Evolutionary conservation across 2,888 invertebrate species (phyloP), one percentile per base, ranked within the genome.

Genomic region (Phytoseiulus persimilis): DNA sequence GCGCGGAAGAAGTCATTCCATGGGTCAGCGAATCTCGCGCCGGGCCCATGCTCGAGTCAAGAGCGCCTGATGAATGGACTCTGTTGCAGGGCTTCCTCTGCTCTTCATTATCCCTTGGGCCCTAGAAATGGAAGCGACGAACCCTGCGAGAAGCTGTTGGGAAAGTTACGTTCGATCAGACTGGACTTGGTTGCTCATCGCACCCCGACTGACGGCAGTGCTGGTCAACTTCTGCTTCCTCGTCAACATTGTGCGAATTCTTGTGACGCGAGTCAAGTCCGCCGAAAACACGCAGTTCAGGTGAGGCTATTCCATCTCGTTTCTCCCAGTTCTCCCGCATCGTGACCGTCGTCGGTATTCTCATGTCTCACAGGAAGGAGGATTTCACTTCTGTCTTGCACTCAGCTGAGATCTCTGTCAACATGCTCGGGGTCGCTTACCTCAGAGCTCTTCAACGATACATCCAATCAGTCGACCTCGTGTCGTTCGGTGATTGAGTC

Each of bases 221-320:
- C 89, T 92, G 91, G 92, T 92, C 91, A 91, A 91, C 91, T 87
- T 87, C 33, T 87, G 83, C 83, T 96, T 96, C 92, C 93, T 96
- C 89, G 93, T 96, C 90, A 96, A 96, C 92, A 96, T 96, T 89
- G 95, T 96, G 91, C 94, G 95, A 89, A 96, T 96, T 0, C 93
- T 96, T 90, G 94, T 96, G 28, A 94, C 95, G 83, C 96, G 96
- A 92, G 92, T 96, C 87, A 94, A 95, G 0, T 87, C 87, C 31
- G 87, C 87, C 9, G 87, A 87, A n/a, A 87, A 87, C 23, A 45
- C 32, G 23, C 87, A 45, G 11, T 87, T 87, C 87, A 87, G 87
- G 87, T 87, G 33, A 14, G 32, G 28, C 5, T 32, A 28, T 45
- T 0, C 9, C 14, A 18, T 18, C 18, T 65, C 18, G 5, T 65